A percentile compares a stretch with the other conserved stretches of the same genome.
Evolutionary conservation across 2,888 invertebrate genomes (phyloP).

Genomic region (Heteromurus nitidus): DNA sequence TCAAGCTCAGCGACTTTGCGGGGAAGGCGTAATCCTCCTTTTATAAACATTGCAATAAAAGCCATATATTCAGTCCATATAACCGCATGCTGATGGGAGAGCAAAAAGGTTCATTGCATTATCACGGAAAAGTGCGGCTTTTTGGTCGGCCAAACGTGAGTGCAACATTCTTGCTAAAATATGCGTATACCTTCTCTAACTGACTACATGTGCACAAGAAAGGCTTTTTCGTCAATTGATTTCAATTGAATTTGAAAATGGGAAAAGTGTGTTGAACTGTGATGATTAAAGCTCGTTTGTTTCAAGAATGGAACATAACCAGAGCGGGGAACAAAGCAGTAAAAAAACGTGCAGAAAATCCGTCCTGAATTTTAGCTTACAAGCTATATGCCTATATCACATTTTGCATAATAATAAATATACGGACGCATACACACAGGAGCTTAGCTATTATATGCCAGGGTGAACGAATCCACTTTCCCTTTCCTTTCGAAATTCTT

Average conservation of each 20-base stretch:
- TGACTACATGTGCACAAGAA: too few species aligned
- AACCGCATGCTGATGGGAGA: too few species aligned
- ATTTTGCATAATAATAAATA: neutral
- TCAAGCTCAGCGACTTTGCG: too few species aligned
- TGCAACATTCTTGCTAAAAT: too few species aligned
- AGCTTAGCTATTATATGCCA: neutral
- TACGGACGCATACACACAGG: neutral
- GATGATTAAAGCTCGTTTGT: too few species aligned
- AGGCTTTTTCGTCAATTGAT: conserved; percentile 2
- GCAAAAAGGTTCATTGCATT: conserved; percentile 4
- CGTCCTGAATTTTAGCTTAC: neutral
- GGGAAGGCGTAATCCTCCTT: too few species aligned
- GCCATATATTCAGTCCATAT: neutral
- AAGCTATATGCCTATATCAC: neutral
- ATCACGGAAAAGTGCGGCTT: conserved; percentile 8
- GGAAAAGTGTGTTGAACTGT: conserved; percentile 30
- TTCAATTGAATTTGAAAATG: conserved; percentile 27
- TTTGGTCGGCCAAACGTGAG: too few species aligned
- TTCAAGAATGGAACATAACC: neutral
- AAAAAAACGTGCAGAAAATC: too few species aligned
- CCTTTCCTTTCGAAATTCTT: conserved; percentile 36
- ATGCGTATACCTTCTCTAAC: too few species aligned
- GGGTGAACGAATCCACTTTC: conserved; percentile 32
- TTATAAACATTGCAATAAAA: neutral
- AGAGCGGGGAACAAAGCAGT: conserved; percentile 3